These are phyloP conservation scores for Epinephelus fuscoguttatus DNA, from an alignment of 2,113 vertebrate genomes.

Conservation along the genomic window DNA sequence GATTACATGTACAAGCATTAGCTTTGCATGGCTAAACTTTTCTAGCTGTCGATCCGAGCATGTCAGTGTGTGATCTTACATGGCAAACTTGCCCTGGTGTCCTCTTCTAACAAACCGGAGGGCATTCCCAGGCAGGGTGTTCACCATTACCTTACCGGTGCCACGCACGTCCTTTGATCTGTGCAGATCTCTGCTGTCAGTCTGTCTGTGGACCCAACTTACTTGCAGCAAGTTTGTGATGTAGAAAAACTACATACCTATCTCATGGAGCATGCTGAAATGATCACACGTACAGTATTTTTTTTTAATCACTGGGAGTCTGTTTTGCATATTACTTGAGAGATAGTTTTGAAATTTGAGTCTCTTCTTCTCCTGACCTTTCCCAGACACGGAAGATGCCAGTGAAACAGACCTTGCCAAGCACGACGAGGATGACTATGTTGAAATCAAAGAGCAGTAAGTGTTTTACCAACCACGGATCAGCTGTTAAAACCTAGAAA, in stretches of 20 bases:
- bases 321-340: not conserved
- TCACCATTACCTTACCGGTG: slow-evolving; percentile 67
- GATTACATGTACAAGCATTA: not conserved
- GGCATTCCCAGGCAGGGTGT: slow-evolving; percentile 43
- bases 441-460: slow-evolving; percentile 99
- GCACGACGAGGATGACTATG: slow-evolving; percentile 96
- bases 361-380: not conserved
- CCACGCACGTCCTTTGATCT: slow-evolving; percentile 66
- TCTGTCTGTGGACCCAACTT: not conserved
- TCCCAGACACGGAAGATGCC: slow-evolving; percentile 96
- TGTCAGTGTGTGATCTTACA: not conserved
- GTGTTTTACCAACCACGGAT: slow-evolving; percentile 64
- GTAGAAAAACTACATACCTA: not conserved
- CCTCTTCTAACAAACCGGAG: slow-evolving; percentile 2
- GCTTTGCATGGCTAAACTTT: slow-evolving; percentile 14
- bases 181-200: not conserved
- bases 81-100: slow-evolving; percentile 6
- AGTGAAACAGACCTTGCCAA: slow-evolving; percentile 98
- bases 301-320: no score
- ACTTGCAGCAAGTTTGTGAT: not conserved
- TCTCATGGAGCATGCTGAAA: not conserved
- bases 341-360: not conserved
- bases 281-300: not conserved
- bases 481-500: not conserved
- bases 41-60: not conserved